phyloP scores from a whole-genome alignment of 1,140 invertebrate species.

The Ceratosolen solmsi region DNA sequence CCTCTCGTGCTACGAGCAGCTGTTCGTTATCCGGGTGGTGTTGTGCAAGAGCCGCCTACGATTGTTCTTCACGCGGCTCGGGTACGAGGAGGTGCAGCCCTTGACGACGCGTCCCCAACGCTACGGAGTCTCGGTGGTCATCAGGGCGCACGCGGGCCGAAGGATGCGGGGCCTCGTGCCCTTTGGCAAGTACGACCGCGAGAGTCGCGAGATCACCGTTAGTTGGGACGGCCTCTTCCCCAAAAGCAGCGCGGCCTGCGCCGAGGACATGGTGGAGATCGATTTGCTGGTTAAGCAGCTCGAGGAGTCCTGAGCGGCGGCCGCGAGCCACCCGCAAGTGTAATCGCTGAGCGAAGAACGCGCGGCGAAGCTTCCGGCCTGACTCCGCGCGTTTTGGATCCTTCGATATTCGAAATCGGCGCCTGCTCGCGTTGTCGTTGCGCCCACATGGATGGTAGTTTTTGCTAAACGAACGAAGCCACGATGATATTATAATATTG shows the following conservation, averaged over 20 bases:
- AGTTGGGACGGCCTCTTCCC: slow-evolving; percentile 39
- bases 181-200: slow-evolving; percentile 45
- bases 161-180: slow-evolving; percentile 26
- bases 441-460: background rate
- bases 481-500: background rate
- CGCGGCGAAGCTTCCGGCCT: background rate
- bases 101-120: background rate
- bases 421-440: background rate
- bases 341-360: too few species aligned
- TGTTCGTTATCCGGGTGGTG: slow-evolving; percentile 55
- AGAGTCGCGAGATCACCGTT: slow-evolving; percentile 42
- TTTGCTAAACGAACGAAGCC: too few species aligned
- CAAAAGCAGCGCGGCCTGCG: background rate
- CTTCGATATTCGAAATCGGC: background rate
- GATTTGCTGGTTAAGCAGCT: slow-evolving; percentile 21
- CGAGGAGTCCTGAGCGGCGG: background rate
- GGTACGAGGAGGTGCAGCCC: slow-evolving; percentile 15
- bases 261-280: slow-evolving; percentile 26
- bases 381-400: background rate
- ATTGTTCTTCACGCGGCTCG: slow-evolving; percentile 51
- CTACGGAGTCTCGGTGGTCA: slow-evolving; percentile 11
- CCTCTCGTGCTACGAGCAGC: slow-evolving; percentile 54
- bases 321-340: background rate
- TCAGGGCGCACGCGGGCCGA: slow-evolving; percentile 4
- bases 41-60: slow-evolving; percentile 48